Evolutionary conservation across 2,113 vertebrate species (phyloP).

Genomic region (Herpetotheres cachinnans): DNA sequence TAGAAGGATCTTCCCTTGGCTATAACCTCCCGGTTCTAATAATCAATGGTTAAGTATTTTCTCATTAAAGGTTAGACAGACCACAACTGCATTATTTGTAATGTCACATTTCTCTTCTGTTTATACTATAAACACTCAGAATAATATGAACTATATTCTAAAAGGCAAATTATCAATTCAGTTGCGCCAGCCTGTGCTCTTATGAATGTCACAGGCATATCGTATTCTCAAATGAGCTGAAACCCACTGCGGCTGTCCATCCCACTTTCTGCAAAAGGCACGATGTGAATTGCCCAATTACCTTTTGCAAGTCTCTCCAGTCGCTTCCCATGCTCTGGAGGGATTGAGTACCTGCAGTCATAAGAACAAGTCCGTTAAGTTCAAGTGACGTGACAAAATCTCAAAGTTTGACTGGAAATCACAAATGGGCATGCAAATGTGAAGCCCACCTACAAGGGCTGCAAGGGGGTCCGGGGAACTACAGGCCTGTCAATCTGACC

Average conservation of each 20-base stretch:
- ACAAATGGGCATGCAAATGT: not conserved
- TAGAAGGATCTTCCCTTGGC: not conserved
- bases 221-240: not conserved
- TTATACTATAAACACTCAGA: not conserved
- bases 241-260: not conserved
- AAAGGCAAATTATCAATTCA: not conserved
- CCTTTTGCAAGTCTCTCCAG: conserved; percentile 95
- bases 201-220: not conserved
- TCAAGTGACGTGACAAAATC: not conserved
- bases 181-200: not conserved
- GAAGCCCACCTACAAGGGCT: no score
- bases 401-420: not conserved
- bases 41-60: not conserved
- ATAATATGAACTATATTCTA: not conserved
- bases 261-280: not conserved
- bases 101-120: not conserved
- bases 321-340: conserved; percentile 93
- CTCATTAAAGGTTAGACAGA: not conserved
- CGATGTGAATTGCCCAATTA: conserved; percentile 28
- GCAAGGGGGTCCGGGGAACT: no score
- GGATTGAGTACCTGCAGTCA: conserved; percentile 88
- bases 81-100: not conserved
- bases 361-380: not conserved
- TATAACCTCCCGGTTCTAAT: not conserved
- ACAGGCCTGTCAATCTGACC: no score